These are phyloP conservation scores for Psittacula echo DNA, from an alignment of 2,797 vertebrate species.

Conservation along the genomic window DNA sequence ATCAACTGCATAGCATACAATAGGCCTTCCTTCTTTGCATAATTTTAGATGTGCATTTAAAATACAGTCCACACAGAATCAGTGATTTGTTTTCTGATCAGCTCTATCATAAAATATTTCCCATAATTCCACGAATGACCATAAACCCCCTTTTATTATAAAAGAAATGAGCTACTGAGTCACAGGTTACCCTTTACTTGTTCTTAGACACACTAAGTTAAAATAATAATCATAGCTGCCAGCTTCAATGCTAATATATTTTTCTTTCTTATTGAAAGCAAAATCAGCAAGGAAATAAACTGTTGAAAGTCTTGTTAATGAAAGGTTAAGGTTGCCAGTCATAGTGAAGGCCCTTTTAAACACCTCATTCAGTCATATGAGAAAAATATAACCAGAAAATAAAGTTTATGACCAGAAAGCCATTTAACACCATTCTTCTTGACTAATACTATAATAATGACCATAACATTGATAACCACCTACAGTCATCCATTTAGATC, in stretches of 20 bases:
- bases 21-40: neutral
- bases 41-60: rapidly evolving
- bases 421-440: neutral
- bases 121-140: neutral
- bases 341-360: neutral
- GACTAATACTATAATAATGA: neutral
- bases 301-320: neutral
- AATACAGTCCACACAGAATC: neutral
- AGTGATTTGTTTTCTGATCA: neutral
- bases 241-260: neutral
- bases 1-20: rapidly evolving
- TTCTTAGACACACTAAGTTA: neutral
- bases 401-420: neutral
- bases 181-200: neutral
- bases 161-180: neutral
- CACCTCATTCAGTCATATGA: neutral
- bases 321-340: neutral
- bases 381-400: neutral
- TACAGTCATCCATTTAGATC: neutral
- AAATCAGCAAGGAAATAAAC: neutral
- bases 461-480: neutral
- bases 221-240: neutral
- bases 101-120: neutral
- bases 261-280: neutral
- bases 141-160: neutral